Conservation (phyloP, 92 coral and sea anemone genomes). For the Parazoanthus atlanticus region DNA sequence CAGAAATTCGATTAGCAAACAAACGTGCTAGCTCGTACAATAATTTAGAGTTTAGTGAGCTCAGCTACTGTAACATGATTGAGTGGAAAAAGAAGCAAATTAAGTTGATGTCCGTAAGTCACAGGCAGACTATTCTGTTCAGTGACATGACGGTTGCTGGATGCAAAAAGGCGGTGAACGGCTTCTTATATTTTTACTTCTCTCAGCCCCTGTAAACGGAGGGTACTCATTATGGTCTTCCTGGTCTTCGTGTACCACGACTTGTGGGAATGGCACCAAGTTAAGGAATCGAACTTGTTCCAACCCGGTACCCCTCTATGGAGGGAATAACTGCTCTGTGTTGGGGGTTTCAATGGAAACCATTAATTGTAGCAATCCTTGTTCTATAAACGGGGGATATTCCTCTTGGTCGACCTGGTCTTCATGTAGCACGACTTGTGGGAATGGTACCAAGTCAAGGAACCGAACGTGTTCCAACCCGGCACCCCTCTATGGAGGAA, state of each 20-base stretch:
- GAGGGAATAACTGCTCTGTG: neutral
- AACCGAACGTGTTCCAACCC: slow-evolving; percentile 3
- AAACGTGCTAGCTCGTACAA: no score
- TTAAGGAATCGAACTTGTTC: slow-evolving; percentile 1
- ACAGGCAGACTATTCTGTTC: no score
- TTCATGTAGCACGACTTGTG: neutral
- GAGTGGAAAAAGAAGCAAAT: no score
- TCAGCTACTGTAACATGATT: no score
- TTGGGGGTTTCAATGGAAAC: slow-evolving; percentile 7
- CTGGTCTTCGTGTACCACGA: neutral
- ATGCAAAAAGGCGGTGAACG: neutral
- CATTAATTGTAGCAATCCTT: neutral
- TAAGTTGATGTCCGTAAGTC: no score
- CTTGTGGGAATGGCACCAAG: slow-evolving; percentile 10
- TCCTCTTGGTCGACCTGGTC: neutral
- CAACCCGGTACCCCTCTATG: neutral
- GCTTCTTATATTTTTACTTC: neutral
- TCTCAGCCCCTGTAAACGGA: slow-evolving; percentile 3
- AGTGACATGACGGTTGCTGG: neutral
- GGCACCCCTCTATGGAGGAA: neutral
- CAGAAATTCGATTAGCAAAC: no score
- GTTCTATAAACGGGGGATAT: neutral
- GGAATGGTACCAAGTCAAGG: slow-evolving; percentile 1
- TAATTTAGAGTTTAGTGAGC: no score
- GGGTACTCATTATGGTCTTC: neutral